These are phyloP conservation scores for Crepidodera aurea DNA, from an alignment of 2,888 invertebrate genomes.

Conservation along the genomic window DNA sequence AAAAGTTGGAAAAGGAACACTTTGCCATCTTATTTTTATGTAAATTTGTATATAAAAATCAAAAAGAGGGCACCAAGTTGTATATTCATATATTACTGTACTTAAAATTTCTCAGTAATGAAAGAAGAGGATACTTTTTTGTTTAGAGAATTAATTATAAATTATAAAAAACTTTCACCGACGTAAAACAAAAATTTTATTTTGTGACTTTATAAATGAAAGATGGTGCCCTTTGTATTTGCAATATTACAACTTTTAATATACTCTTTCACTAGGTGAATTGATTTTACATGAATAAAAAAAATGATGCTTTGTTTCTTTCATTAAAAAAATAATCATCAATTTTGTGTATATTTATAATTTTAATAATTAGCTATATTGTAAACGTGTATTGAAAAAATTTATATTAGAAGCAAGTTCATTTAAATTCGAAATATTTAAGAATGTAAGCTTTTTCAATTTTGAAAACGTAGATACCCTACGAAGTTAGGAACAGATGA, in stretches of 20 bases:
- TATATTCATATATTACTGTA: background rate
- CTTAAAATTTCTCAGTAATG: background rate
- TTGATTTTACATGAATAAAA: constrained; percentile 1
- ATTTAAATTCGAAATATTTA: constrained; percentile 16
- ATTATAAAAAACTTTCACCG: too few relatives aligned
- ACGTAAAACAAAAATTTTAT: background rate
- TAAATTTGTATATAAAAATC: constrained; percentile 27
- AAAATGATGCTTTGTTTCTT: constrained; percentile 2
- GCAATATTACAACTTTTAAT: constrained; percentile 10
- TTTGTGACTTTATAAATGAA: background rate
- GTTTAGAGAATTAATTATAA: background rate
- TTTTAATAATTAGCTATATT: constrained; percentile 17
- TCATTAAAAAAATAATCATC: constrained; percentile 9
- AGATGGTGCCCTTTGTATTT: constrained; percentile 6
- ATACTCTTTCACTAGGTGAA: constrained; percentile 3
- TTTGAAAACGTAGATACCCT: constrained; percentile 2
- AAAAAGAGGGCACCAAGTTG: constrained; percentile 14
- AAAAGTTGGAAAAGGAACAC: constrained; percentile 1
- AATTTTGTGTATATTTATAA: constrained; percentile 18
- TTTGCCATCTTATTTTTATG: constrained; percentile 9
- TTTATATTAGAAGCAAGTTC: constrained; percentile 2
- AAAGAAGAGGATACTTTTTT: background rate
- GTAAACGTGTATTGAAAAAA: constrained; percentile 17
- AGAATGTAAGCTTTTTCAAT: background rate
- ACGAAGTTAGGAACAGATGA: background rate